Conservation (phyloP, 2,797 vertebrate genomes). For the Xenops minutus region DNA sequence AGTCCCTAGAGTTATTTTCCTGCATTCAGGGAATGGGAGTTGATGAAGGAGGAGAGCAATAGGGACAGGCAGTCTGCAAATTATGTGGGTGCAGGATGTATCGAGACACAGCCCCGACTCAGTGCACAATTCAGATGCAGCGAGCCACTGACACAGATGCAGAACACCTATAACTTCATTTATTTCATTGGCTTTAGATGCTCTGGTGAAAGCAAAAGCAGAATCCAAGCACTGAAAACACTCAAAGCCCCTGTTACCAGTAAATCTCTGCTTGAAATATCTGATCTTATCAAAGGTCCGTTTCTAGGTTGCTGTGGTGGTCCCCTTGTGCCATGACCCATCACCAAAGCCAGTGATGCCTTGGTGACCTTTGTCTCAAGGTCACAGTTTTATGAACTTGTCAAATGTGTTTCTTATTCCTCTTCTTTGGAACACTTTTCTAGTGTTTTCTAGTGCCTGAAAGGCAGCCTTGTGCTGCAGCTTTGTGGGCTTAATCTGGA, state of each 20-base stretch:
- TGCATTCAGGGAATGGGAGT: not conserved
- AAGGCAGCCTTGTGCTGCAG: not conserved
- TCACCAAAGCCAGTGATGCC: not conserved
- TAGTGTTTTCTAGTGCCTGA: not conserved
- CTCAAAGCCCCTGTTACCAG: not conserved
- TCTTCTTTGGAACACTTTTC: not conserved
- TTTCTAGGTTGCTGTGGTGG: not conserved
- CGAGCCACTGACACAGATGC: rapidly evolving
- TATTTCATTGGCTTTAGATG: not conserved
- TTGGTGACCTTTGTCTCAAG: conserved; percentile 7
- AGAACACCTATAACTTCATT: not conserved
- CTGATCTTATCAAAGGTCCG: not conserved
- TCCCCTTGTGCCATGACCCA: not conserved
- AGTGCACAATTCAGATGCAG: not conserved
- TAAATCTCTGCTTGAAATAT: not conserved
- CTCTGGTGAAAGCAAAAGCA: not conserved
- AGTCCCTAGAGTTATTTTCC: not conserved
- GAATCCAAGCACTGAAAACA: not conserved
- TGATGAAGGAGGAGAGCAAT: conserved; percentile 4
- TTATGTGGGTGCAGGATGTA: not conserved
- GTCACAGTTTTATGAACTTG: not conserved
- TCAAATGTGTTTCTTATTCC: not conserved
- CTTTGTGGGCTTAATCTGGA: not conserved
- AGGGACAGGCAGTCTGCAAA: not conserved
- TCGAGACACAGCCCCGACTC: not conserved